Evolutionary conservation across 2,113 vertebrate species (phyloP).

Genomic region (Phaethon lepturus): DNA sequence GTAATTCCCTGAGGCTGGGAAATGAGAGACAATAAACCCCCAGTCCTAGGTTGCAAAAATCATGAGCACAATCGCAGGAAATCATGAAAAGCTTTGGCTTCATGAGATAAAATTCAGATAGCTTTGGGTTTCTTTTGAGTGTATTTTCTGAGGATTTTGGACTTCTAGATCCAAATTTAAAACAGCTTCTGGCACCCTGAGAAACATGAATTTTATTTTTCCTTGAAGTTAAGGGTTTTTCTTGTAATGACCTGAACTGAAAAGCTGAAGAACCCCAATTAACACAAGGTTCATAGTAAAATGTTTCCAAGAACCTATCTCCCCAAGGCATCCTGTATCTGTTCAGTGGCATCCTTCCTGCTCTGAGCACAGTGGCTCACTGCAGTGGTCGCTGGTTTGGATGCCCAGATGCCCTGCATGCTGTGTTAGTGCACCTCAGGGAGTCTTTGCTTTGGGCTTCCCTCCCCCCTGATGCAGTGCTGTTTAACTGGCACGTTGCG

Average conservation of each 20-base stretch:
- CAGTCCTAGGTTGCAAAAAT: neutral
- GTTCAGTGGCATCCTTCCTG: neutral
- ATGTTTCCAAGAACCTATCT: neutral
- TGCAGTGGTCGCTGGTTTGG: neutral
- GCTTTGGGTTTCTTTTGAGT: neutral
- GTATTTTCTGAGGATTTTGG: neutral
- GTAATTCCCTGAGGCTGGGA: neutral
- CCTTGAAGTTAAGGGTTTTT: neutral
- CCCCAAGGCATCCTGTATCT: accelerated
- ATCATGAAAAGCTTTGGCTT: slow-evolving; percentile 13
- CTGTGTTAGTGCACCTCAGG: neutral
- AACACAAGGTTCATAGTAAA: neutral
- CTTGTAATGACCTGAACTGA: neutral
- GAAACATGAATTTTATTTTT: neutral
- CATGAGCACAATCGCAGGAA: neutral
- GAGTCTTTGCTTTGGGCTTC: neutral
- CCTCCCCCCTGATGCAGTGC: accelerated
- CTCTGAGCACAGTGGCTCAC: accelerated
- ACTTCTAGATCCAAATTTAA: neutral
- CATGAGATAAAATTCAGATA: neutral
- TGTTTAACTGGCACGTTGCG: accelerated
- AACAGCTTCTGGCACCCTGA: neutral
- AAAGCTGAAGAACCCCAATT: neutral
- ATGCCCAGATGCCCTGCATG: neutral
- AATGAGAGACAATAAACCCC: slow-evolving; percentile 19